Percentiles rank a stretch among this genome's conserved stretches.
These are phyloP conservation scores for Tipula confusa DNA, from an alignment of 2,888 invertebrate species.

Conservation along the genomic window DNA sequence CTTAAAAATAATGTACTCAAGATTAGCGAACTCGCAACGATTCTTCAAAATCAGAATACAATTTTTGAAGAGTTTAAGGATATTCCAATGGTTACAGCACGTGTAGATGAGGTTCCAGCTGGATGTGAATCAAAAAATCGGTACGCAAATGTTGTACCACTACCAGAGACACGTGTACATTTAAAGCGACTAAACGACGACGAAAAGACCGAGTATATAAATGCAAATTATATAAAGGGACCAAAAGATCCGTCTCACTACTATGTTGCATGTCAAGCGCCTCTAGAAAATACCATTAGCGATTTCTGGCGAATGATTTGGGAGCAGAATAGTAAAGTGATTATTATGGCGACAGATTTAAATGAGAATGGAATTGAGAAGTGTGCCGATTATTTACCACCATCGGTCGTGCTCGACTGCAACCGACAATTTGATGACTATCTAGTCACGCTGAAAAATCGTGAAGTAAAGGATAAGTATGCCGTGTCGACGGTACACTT, in stretches of 20 bases:
- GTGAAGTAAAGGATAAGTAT: conserved; percentile 87
- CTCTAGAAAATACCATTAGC: conserved; percentile 72
- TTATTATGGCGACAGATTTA: conserved; percentile 87
- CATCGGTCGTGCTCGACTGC: conserved; percentile 86
- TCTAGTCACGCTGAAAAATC: conserved; percentile 79
- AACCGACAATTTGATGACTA: conserved; percentile 82
- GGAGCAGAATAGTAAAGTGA: conserved; percentile 85
- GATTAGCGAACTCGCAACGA: conserved; percentile 71
- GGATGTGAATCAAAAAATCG: conserved; percentile 89
- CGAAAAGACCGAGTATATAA: conserved; percentile 83
- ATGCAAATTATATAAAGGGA: conserved; percentile 92
- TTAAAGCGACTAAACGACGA: conserved; percentile 67
- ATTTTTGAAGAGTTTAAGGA: conserved; percentile 77
- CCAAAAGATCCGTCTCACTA: conserved; percentile 76
- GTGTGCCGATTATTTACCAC: conserved; percentile 87
- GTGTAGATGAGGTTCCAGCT: conserved; percentile 75
- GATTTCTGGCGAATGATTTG: conserved; percentile 97
- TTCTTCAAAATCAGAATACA: conserved; percentile 64
- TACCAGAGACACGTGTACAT: conserved; percentile 84
- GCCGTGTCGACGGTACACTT: conserved; percentile 81
- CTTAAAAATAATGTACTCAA: conserved; percentile 56
- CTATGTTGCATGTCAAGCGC: conserved; percentile 91
- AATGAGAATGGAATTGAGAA: conserved; percentile 86
- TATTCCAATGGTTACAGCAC: conserved; percentile 72
- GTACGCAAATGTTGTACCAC: conserved; percentile 84